Percentiles rank a stretch among this genome's conserved stretches.
Conservation (phyloP, 2,797 vertebrate species). For the Pempheris klunzingeri region DNA sequence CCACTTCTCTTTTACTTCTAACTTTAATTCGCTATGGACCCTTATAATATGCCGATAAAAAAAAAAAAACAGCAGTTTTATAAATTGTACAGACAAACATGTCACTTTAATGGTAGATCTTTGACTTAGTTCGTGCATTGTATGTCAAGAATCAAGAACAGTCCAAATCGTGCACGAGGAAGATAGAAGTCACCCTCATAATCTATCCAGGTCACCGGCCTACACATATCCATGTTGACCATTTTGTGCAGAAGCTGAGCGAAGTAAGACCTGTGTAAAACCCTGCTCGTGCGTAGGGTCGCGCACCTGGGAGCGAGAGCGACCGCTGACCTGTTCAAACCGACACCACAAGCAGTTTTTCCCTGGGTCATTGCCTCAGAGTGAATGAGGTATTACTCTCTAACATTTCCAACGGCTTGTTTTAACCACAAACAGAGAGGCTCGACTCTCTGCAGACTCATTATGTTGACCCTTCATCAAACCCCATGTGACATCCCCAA, state of each 20-base stretch:
- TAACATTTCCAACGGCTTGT: slow-evolving; percentile 38
- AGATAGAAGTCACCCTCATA: not conserved
- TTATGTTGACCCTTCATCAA: slow-evolving; percentile 52
- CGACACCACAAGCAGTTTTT: not conserved
- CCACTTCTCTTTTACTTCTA: not conserved
- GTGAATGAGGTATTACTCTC: slow-evolving; percentile 14
- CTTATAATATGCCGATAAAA: not conserved
- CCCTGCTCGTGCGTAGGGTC: not conserved
- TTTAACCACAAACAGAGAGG: slow-evolving; percentile 52
- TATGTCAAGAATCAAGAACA: not conserved
- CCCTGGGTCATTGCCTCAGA: slow-evolving; percentile 3
- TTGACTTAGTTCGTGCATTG: not conserved
- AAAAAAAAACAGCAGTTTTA: not conserved
- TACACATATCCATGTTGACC: not conserved
- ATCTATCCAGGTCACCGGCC: not conserved
- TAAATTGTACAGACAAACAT: not conserved
- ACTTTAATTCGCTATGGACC: not conserved
- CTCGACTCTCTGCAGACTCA: slow-evolving; percentile 33
- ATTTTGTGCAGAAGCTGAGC: slow-evolving; percentile 4
- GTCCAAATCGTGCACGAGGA: not conserved
- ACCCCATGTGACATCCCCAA: slow-evolving; percentile 37
- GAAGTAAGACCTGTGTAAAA: not conserved
- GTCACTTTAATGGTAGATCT: not conserved
- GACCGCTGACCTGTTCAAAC: slow-evolving; percentile 19
- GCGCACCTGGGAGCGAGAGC: not conserved